phyloP scores from a whole-genome alignment of 2,888 invertebrate species.

The Dastarcus helophoroides region DNA sequence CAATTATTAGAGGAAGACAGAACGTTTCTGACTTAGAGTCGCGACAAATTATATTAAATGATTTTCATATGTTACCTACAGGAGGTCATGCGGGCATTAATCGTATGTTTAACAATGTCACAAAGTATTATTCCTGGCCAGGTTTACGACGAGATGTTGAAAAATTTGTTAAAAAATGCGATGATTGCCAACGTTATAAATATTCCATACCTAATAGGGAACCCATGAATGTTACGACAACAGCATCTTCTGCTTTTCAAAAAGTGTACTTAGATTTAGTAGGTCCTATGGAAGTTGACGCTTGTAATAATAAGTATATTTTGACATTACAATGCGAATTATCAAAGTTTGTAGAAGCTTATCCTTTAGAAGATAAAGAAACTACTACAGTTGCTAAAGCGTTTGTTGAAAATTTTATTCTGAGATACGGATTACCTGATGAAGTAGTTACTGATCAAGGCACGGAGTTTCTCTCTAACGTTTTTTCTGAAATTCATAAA shows the following conservation, averaged over 20 bases:
- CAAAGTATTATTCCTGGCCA: conserved; percentile 14
- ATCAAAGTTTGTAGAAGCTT: conserved; percentile 13
- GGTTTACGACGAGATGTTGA: conserved; percentile 12
- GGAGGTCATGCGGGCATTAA: conserved; percentile 17
- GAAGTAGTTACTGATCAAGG: conserved; percentile 13
- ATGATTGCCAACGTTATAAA: conserved; percentile 13
- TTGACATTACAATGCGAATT: conserved; percentile 14
- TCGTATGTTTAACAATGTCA: conserved; percentile 15
- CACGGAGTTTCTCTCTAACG: conserved; percentile 12
- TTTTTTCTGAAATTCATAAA: conserved; percentile 11
- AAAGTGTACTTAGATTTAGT: conserved; percentile 14
- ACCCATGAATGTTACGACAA: conserved; percentile 13
- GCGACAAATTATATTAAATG: conserved; percentile 15
- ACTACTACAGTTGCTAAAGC: conserved; percentile 9
- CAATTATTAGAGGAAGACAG: conserved; percentile 11
- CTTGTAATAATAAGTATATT: conserved; percentile 12
- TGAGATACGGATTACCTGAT: conserved; percentile 14
- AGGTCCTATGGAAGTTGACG: too few relatives aligned
- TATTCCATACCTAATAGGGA: conserved; percentile 6
- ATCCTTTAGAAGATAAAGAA: conserved; percentile 12
- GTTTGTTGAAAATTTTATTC: conserved; percentile 16
- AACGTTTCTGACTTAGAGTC: conserved; percentile 9
- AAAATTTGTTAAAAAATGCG: conserved; percentile 15
- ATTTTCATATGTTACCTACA: conserved; percentile 17
- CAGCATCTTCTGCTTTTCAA: conserved; percentile 13